Evolutionary conservation across 1,140 invertebrate genomes (phyloP), one percentile per base, ranked within the genome.

Genomic region (Zaprionus africanus): DNA sequence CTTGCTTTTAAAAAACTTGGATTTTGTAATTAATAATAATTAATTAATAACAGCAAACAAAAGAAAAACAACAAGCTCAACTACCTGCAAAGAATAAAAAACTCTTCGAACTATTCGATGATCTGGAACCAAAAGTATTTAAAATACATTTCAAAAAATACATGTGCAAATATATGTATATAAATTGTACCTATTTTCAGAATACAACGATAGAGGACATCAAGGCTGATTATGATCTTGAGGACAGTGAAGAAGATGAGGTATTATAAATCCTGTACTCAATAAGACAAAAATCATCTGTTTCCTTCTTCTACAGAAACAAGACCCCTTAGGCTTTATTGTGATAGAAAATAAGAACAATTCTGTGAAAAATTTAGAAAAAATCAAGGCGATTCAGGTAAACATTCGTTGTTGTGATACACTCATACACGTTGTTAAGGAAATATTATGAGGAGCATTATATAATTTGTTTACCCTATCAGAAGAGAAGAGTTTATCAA

Each of bases 31-130:
- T 19, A 31, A 31, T 22, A 58, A 36, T 22, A 19, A 38, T 34
- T 1, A 7, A 51, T 58, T 9, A 49, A 5, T 26, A 1, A 34
- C 34, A 65, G 63, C 15, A 51, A 60, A 46, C 13, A 17, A 19
- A 26, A 7, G 13, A 24, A 49, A 49, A 2, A 19, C 28, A 22
- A 19, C 15, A 26, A 17, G 54, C 9, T 26, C 31, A 34, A 36
- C 26, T 22, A 12, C 58, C 59, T 9, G n/a, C 22, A 3, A 69
- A 61, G 56, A 74, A 74, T 38, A 12, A 12, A 1, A 74, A 74
- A 26, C 65, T 74, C 13, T 31, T 57, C 15, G 71, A 74, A 31
- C 58, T 74, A 9, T 69, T 74, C 22, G 17, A 38, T n/a, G 58
- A 74, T 36, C 19, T 26, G 15, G 71, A 62, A 5, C 17, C 65